A percentile compares a stretch with the other conserved stretches of the same genome.
Evolutionary conservation across 2,797 vertebrate species (phyloP).

Genomic region (Coregonus suidteri): DNA sequence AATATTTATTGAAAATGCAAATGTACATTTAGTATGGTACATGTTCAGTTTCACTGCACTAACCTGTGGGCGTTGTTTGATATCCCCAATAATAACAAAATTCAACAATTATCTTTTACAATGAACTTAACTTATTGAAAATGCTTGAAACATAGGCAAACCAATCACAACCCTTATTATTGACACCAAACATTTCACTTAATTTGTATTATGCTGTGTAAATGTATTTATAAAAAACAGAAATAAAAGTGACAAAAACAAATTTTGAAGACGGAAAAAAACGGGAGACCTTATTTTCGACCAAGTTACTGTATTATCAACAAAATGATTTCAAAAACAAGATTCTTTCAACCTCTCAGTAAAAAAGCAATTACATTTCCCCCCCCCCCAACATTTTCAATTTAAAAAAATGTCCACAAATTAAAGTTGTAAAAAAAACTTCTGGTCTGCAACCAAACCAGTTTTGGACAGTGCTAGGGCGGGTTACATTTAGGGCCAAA

Average conservation of each 20-base stretch:
- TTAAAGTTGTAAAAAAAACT: not conserved
- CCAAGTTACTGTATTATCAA: not conserved
- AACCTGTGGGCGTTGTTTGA: constrained; percentile 39
- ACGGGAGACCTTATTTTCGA: not conserved
- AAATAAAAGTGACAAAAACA: not conserved
- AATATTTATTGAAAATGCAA: constrained; percentile 79
- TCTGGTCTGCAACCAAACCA: not conserved
- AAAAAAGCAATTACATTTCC: not conserved
- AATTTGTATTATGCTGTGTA: not conserved
- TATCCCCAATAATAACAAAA: constrained; percentile 20
- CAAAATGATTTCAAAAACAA: not conserved
- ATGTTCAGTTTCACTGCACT: constrained; percentile 56
- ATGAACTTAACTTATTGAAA: not conserved
- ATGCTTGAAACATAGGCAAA: constrained; percentile 10
- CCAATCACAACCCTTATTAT: not conserved
- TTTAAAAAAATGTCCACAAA: not conserved
- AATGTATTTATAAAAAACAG: too few species aligned
- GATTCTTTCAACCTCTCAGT: not conserved
- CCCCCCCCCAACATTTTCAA: not conserved
- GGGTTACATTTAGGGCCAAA: not conserved
- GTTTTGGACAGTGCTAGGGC: not conserved
- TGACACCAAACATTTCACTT: constrained; percentile 12
- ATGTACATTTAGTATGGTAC: constrained; percentile 75
- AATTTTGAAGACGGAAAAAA: not conserved
- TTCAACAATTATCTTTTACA: not conserved